phyloP scores from a whole-genome alignment of 2,797 vertebrate genomes.

The Anabacerthia variegaticeps region DNA sequence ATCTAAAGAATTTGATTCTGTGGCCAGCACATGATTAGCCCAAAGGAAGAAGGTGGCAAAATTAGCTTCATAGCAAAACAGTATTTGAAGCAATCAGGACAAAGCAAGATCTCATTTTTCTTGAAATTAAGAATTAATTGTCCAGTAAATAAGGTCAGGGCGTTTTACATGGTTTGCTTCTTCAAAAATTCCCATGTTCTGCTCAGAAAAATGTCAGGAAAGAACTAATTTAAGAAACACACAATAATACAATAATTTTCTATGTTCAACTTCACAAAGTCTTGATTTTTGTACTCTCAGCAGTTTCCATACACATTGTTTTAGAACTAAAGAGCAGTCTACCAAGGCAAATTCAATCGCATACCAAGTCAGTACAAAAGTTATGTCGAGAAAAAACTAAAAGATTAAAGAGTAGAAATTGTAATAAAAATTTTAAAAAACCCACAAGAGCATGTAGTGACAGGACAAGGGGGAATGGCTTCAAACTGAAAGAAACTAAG shows the following conservation, averaged over 20 bases:
- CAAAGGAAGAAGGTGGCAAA: background rate
- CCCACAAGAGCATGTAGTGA: background rate
- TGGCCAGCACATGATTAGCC: background rate
- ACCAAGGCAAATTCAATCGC: background rate
- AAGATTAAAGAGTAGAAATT: background rate
- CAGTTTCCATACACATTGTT: background rate
- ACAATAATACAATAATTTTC: fast-evolving
- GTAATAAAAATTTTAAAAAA: background rate
- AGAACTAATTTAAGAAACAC: background rate
- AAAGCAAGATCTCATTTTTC: background rate
- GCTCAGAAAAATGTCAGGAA: background rate
- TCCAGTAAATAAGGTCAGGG: background rate
- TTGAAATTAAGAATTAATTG: background rate
- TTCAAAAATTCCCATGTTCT: background rate
- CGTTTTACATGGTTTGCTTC: background rate
- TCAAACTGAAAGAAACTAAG: background rate
- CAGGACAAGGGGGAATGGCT: background rate
- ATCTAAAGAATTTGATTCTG: background rate
- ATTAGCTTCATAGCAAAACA: background rate
- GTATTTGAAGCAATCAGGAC: background rate
- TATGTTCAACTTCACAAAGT: background rate
- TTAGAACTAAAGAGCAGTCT: background rate
- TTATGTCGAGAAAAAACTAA: background rate
- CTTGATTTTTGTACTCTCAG: background rate
- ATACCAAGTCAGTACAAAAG: background rate